Evolutionary conservation across 2,797 vertebrate genomes (phyloP), one percentile per base, ranked within the genome.

Genomic region (Hipposideros larvatus): DNA sequence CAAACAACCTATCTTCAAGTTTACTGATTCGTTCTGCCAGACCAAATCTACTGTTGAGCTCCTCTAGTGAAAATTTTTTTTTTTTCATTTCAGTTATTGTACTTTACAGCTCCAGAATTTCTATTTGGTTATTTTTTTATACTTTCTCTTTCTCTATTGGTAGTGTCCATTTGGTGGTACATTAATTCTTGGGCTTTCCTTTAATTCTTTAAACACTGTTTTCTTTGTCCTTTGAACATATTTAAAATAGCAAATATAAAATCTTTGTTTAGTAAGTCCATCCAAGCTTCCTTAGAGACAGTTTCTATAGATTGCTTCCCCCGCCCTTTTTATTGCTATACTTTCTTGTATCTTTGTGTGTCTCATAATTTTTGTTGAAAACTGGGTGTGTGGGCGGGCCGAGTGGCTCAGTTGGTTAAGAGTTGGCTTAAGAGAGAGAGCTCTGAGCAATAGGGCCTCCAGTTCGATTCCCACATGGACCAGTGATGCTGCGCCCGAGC

Each of bases 191-290:
- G 37, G 63, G 21, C 22, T 37, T 78, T 31, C 65, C 18, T 93
- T 93, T 43, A 71, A 43, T 87, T 78, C 41, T 75, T 93, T 86
- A 87, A 31, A 68, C 18, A 46, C 57, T 34, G 16, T 55, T 95
- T 24, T 37, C 48, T 83, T 68, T 85, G 73, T 61, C 53, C 19
- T 80, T 59, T 24, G 34, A 77, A 82, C n/a, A 63, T 41, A 63
- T 70, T 73, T 91, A 46, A 66, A 90, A 55, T 2, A 92, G 59
- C 43, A 37, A 89, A 75, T 73, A 43, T 43, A 68, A 80, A 34
- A 51, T 75, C 66, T 96, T 57, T 57, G 70, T 65, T 11, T 75
- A 48, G 18, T 51, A 86, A 92, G 55, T 74, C 43, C 37, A 48
- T 34, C 31, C 71, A 74, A 46, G 41, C 31, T 92, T 90, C 21